Evolutionary conservation across 2,113 vertebrate species (phyloP), one percentile per base, ranked within the genome.

Genomic region (Oryctolagus cuniculus): DNA sequence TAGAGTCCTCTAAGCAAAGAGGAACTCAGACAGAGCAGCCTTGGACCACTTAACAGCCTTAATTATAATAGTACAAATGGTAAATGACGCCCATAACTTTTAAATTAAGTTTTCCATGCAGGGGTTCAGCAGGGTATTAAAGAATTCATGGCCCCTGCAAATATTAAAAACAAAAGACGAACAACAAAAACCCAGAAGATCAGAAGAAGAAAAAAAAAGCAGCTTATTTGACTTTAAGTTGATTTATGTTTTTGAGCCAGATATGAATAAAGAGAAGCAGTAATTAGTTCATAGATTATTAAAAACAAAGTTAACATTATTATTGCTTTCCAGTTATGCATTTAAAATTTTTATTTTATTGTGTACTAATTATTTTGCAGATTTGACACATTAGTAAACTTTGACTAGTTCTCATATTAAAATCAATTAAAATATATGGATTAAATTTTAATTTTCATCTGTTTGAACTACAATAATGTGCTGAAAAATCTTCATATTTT

Each of bases 171-270:
- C 3, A 63, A 91, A 27, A 10, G 58, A 8, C 17, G 10, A 77
- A 38, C 36, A 38, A 69, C n/a, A 51, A 53, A 49, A 86, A 0
- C 10, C 31, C 11, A 69, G 64, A 77, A 92, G 19, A 69, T 72
- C 27, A 83, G 53, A 92, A 67, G 31, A 87, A 61, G 31, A 77
- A 74, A 85, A 74, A 85, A 44, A 92, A 15, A 73, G 1, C 70
- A 49, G 16, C 25, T 58, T 92, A 72, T 25, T 92, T 96, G 86
- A 96, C 78, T 87, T 97, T 75, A 88, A 90, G 87, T 97, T 97
- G 94, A 97, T 97, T 97, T 97, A 86, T 84, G 73, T 91, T 93
- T 97, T 98, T 91, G 87, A 97, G 95, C 58, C 92, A 98, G 91
- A 95, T 19, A 3, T 78, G 53, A 93, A 95, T 98, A 97, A 67